These are phyloP conservation scores for Ctenopoma kingsleyae DNA, from an alignment of 2,797 vertebrate species.

Conservation along the genomic window DNA sequence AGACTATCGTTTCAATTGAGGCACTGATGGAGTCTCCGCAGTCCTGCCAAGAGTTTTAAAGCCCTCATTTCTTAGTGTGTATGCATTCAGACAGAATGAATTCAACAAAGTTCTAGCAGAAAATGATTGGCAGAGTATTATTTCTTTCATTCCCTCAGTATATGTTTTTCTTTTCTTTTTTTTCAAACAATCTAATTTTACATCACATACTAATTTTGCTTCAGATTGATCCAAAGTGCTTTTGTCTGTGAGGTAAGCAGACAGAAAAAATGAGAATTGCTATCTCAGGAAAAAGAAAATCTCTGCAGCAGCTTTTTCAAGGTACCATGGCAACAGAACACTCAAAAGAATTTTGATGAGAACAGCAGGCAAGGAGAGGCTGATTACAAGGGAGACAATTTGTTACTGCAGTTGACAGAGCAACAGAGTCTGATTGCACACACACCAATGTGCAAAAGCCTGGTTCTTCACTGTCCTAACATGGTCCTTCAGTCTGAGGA, in stretches of 20 bases:
- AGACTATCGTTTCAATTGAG: constrained; percentile 26
- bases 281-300: constrained; percentile 61
- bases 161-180: constrained; percentile 6
- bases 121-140: constrained; percentile 15
- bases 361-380: constrained; percentile 76
- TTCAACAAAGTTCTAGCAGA: constrained; percentile 29
- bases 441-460: constrained; percentile 39
- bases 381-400: constrained; percentile 85
- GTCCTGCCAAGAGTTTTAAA: constrained; percentile 36
- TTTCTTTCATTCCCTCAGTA: constrained; percentile 1
- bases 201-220: constrained; percentile 51
- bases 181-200: constrained; percentile 50
- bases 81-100: constrained; percentile 35
- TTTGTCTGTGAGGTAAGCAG: constrained; percentile 65
- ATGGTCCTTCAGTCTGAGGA: constrained; percentile 40
- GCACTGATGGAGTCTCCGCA: constrained; percentile 23
- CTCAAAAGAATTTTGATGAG: constrained; percentile 87
- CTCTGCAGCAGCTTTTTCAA: constrained; percentile 79
- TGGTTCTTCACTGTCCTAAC: constrained; percentile 35
- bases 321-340: constrained; percentile 87
- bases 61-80: constrained; percentile 26
- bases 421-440: constrained; percentile 76
- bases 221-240: constrained; percentile 62
- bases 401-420: constrained; percentile 79
- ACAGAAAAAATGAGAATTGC: constrained; percentile 58